Base-by-base conservation (phyloP, 1,140 invertebrate genomes). In the Centruroides vittatus region DNA sequence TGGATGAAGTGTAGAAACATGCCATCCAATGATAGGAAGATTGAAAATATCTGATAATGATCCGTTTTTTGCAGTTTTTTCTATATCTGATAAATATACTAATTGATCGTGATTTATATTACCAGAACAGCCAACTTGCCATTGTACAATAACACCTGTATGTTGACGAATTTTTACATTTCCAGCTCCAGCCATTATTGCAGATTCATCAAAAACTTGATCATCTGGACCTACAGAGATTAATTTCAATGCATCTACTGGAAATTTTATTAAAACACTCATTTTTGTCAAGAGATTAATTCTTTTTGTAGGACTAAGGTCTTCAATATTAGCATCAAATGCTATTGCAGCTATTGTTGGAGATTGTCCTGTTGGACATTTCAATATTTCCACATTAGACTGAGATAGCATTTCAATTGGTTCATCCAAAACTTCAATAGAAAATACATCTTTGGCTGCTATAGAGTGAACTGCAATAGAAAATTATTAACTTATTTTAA, bases 121-220 rank as follows among this genome's bases (percentile, higher is more conserved):
- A 5, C 78, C 78, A 6, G 81, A 80, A 70, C 85, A 87, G 8
- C 84, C 85, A 59, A 86, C 81, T 77, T 82, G 71, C 77, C 80
- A 81, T 10, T 80, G 77, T 5, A 84, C 68, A 47, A 77, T 66
- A 34, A 76, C 71, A 56, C 76, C 74, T 61, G 78, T 75, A 10
- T 78, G 75, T 54, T 73, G 72, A 9, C 71, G 74, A 35, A 71
- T 69, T 53, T 76, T 76, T 5, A 75, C 68, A 69, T 82, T 80
- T 49, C 83, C 83, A 35, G 77, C 76, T 4, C 82, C 82, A 49
- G 78, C 77, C 13, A 81, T 70, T 0, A 84, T 71, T 47, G 82
- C 75, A 49, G 76, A 74, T 52, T 65, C 69, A 60, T 75, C 74
- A 59, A 72, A 69, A 58, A 72, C 59, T 23, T 69, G 68, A 56